Evolutionary conservation across 2,797 vertebrate species (phyloP).

Genomic region (Cheirogaleus major): DNA sequence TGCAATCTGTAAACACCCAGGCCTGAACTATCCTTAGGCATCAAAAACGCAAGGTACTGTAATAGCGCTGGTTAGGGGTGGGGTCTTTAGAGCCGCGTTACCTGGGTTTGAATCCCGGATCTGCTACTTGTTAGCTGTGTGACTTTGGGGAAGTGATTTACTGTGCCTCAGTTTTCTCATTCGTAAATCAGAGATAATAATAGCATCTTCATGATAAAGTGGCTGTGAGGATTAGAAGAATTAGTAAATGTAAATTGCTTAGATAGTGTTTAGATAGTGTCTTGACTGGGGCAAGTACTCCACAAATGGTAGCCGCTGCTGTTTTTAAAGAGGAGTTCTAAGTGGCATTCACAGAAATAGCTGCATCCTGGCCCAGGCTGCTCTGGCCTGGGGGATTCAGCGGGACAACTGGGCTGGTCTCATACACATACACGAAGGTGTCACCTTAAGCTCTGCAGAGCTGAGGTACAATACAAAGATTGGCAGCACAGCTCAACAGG

Average conservation of each 20-base stretch:
- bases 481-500: background rate
- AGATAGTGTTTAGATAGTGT: too few species aligned
- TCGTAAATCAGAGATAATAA: background rate
- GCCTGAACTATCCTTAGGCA: background rate
- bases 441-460: background rate
- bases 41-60: background rate
- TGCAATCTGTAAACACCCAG: too few species aligned
- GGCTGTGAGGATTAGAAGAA: background rate
- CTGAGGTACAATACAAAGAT: background rate
- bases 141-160: background rate
- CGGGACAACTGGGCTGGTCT: background rate
- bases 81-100: background rate
- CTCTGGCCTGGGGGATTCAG: background rate
- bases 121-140: background rate
- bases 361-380: background rate
- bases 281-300: background rate
- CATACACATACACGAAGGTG: background rate
- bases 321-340: background rate
- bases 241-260: background rate
- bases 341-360: background rate
- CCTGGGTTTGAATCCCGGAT: background rate
- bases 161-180: background rate
- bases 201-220: background rate
- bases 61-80: background rate
- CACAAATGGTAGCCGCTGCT: background rate